These are phyloP conservation scores for Neuroscelio doddi DNA, from an alignment of 2,888 invertebrate species.

Conservation along the genomic window DNA sequence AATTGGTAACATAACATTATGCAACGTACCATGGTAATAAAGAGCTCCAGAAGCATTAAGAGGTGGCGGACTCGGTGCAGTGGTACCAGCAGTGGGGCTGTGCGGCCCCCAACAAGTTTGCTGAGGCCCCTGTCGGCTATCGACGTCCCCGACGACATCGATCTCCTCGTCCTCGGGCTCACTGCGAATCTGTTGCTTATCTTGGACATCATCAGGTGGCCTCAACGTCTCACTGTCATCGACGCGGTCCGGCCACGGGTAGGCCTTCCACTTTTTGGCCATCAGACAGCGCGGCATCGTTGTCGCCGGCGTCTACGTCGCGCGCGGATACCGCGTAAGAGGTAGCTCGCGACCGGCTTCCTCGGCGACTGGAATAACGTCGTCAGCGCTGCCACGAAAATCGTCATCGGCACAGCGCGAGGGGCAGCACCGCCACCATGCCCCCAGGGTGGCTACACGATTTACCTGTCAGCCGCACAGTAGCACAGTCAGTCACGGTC, in stretches of 20 bases:
- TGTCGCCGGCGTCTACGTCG: conserved; percentile 66
- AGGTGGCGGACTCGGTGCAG: conserved; percentile 73
- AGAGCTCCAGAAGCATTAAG: conserved; percentile 70
- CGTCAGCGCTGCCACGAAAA: conserved; percentile 45
- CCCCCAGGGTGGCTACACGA: conserved; percentile 25
- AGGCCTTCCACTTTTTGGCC: conserved; percentile 96
- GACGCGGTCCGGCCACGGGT: conserved; percentile 82
- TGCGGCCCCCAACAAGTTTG: conserved; percentile 82
- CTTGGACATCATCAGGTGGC: conserved; percentile 67
- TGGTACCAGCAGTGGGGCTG: conserved; percentile 84
- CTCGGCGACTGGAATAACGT: conserved; percentile 46
- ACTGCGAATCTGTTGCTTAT: conserved; percentile 62
- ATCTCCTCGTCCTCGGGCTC: conserved; percentile 80
- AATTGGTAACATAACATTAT: not conserved
- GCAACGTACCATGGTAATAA: conserved; percentile 67
- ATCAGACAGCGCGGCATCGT: conserved; percentile 95
- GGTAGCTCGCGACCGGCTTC: conserved; percentile 51
- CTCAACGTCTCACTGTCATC: conserved; percentile 59
- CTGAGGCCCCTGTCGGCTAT: conserved; percentile 67
- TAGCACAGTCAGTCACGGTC: conserved; percentile 40
- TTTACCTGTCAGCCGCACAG: conserved; percentile 20
- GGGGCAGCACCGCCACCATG: conserved; percentile 57
- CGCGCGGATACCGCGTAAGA: conserved; percentile 56
- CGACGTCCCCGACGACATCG: conserved; percentile 86
- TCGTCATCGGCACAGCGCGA: conserved; percentile 64